Conservation (phyloP, 2,797 vertebrate species). For the Ctenosaura bakeri region DNA sequence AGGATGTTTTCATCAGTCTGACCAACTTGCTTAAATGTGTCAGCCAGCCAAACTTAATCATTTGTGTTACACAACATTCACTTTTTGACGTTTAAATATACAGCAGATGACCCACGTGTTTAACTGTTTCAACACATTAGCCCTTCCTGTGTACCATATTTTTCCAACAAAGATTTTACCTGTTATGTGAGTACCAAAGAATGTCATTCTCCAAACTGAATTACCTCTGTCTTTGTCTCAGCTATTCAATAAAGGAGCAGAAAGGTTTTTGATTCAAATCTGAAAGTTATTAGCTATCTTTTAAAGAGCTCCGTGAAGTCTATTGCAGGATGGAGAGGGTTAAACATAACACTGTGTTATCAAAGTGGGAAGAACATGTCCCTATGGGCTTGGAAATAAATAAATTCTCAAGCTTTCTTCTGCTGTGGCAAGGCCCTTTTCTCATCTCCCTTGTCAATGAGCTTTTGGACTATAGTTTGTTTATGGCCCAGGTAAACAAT, state of each 20-base stretch:
- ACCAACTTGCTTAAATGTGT: background rate
- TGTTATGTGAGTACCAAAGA: background rate
- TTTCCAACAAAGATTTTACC: background rate
- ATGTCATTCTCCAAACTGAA: background rate
- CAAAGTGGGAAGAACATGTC: constrained; percentile 7
- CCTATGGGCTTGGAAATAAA: constrained; percentile 60
- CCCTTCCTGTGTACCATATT: background rate
- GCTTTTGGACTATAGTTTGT: background rate
- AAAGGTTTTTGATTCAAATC: background rate
- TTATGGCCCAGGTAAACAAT: background rate
- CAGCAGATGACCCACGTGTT: background rate
- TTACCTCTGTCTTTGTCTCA: background rate
- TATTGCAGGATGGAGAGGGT: constrained; percentile 37
- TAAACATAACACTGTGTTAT: constrained; percentile 54
- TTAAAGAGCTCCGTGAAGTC: background rate
- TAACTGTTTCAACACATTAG: background rate
- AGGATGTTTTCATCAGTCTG: background rate
- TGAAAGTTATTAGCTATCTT: constrained; percentile 4
- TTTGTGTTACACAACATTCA: background rate
- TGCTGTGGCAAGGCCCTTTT: constrained; percentile 31
- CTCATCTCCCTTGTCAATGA: constrained; percentile 53
- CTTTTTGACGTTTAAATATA: background rate
- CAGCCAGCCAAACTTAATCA: background rate
- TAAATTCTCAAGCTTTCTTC: constrained; percentile 59
- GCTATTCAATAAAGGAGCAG: constrained; percentile 7